Evolutionary conservation across 2,888 invertebrate genomes (phyloP).

Genomic region (Pyrochroa serraticornis): DNA sequence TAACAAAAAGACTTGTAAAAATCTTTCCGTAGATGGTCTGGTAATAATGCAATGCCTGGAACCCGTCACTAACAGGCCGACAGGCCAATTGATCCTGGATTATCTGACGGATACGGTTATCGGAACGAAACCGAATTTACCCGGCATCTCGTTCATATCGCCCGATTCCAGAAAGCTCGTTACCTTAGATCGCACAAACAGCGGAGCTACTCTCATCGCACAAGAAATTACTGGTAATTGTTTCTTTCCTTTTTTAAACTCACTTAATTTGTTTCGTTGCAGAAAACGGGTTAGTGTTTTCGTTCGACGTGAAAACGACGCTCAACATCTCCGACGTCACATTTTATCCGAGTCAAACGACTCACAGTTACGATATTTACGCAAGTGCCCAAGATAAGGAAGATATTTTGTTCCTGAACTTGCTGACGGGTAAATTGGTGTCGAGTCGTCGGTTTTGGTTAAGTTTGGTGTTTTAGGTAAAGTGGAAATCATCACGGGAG

Average conservation of each 20-base stretch:
- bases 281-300: conserved; percentile 70
- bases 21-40: conserved; percentile 65
- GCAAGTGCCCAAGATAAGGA: conserved; percentile 74
- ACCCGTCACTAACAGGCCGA: conserved; percentile 67
- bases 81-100: conserved; percentile 72
- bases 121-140: conserved; percentile 66
- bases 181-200: conserved; percentile 66
- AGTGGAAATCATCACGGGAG: conserved; percentile 78
- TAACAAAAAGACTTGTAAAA: background rate
- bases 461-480: conserved; percentile 60
- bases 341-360: conserved; percentile 74
- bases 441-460: too few relatives aligned
- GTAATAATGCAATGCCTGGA: conserved; percentile 74
- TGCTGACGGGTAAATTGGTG: conserved; percentile 64
- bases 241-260: conserved; percentile 10
- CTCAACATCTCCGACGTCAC: conserved; percentile 74
- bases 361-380: conserved; percentile 76
- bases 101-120: conserved; percentile 75
- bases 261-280: conserved; percentile 39
- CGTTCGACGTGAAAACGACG: conserved; percentile 77
- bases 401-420: conserved; percentile 72
- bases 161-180: conserved; percentile 74
- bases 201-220: conserved; percentile 67
- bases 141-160: conserved; percentile 71
- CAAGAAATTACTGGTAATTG: conserved; percentile 67